phyloP scores from a whole-genome alignment of 2,888 invertebrate genomes.

The Isotomurus palustris region DNA sequence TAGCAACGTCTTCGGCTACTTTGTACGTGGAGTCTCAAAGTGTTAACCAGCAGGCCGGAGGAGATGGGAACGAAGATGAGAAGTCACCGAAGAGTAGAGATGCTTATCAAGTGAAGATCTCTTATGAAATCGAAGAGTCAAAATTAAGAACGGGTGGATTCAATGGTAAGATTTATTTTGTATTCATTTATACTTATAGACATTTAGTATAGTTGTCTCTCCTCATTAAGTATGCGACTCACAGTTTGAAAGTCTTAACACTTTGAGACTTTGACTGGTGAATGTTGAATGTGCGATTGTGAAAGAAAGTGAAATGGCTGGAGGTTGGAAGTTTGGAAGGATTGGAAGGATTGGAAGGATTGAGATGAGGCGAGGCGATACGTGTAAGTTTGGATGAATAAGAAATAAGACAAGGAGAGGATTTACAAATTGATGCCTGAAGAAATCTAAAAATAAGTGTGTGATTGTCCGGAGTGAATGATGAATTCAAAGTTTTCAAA shows the following conservation, averaged over 20 bases:
- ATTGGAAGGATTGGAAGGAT: not conserved
- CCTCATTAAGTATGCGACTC: too few species aligned
- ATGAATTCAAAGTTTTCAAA: too few species aligned
- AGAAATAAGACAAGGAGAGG: too few species aligned
- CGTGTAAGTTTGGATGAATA: not conserved
- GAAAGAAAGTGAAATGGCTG: not conserved
- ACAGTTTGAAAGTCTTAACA: too few species aligned
- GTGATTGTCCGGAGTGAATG: too few species aligned
- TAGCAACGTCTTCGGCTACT: constrained; percentile 14
- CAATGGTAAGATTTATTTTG: too few species aligned
- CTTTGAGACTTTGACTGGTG: too few species aligned
- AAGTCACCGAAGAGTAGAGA: constrained; percentile 5
- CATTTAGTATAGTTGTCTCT: too few species aligned
- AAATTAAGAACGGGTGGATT: too few species aligned
- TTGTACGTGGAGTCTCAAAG: constrained; percentile 17
- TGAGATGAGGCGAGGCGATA: not conserved
- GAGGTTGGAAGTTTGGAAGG: not conserved
- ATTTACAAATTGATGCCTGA: too few species aligned
- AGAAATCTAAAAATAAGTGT: too few species aligned
- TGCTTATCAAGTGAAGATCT: constrained; percentile 18
- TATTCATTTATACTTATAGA: too few species aligned
- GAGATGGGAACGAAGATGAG: not conserved
- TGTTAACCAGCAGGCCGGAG: not conserved
- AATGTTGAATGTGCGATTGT: not conserved
- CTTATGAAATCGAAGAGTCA: constrained; percentile 24